Evolutionary conservation across 2,888 invertebrate genomes (phyloP), one percentile per base, ranked within the genome.

Genomic region (Margaritifera margaritifera): DNA sequence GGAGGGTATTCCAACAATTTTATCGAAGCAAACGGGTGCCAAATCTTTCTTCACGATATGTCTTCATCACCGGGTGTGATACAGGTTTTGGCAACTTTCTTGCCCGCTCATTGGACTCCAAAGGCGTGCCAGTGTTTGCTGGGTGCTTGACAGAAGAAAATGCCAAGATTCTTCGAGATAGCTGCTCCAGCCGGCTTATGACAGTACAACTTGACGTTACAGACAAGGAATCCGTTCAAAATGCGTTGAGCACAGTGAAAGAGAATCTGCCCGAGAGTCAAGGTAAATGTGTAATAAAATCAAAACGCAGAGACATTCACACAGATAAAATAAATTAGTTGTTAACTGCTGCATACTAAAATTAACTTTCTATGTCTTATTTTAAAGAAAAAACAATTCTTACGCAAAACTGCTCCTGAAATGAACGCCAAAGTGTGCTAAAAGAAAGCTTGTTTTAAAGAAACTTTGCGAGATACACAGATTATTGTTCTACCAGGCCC

Each of bases 61-160:
- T 83, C 22, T 76, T 82, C 51, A 74, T 84, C 27, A 84, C 83
- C 18, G 84, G 84, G 11, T 84, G 84, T 72, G 84, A 85, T 68
- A 66, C 79, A 0, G 84, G 84, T 6, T 85, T 85, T 56, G 84
- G 84, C 15, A 69, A 79, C 27, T 67, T 77, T 3, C 71, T 84
- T 19, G 81, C 82, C 2, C 64, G 69, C 54, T 67, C 73, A 6
- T 63, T 84, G 54, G 81, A 82, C 64, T 55, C 60, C n/a, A 72
- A 76, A 56, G 83, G 83, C 15, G 74, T 82, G 64, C 68, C 69
- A 15, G 82, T 82, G 20, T 79, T 81, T 69, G 83, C 83, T 24
- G 79, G 75, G 11, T 82, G 82, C 55, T 64, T 83, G 51, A 78
- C 77, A 5, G 60, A 74, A 22, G 66, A 74, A 55, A 80, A 79